Conservation (phyloP, 2,888 invertebrate genomes). For the Macroteleia sp. region DNA sequence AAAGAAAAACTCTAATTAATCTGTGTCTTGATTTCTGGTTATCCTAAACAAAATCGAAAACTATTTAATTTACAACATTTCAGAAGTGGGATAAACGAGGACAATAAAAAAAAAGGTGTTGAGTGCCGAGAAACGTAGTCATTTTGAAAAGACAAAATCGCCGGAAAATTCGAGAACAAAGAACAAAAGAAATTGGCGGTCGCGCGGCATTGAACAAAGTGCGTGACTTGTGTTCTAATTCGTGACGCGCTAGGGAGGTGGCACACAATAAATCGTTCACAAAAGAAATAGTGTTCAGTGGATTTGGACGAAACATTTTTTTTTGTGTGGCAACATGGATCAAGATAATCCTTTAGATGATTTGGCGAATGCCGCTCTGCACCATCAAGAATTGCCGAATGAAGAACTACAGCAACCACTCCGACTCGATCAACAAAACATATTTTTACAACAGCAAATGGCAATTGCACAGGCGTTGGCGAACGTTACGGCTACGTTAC, state of each 20-base stretch:
- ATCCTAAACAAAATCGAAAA: too few species aligned
- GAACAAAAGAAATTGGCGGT: conserved; percentile 4
- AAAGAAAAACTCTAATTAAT: too few species aligned
- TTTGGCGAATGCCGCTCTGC: background rate
- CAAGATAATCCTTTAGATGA: background rate
- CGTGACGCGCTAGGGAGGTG: too few species aligned
- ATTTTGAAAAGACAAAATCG: too few species aligned
- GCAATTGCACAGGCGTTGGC: background rate
- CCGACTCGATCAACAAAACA: background rate
- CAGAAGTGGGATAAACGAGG: too few species aligned
- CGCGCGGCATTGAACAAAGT: background rate
- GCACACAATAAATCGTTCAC: too few species aligned
- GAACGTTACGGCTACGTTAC: background rate
- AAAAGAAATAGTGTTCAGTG: too few species aligned
- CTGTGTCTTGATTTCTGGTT: too few species aligned
- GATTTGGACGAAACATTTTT: too few species aligned
- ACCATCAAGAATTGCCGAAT: background rate
- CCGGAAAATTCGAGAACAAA: background rate
- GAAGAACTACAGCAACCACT: background rate
- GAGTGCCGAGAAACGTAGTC: too few species aligned
- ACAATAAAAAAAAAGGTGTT: too few species aligned
- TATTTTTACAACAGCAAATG: background rate
- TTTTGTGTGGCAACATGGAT: background rate
- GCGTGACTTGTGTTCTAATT: background rate
- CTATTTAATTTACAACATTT: too few species aligned